A percentile compares a stretch with the other conserved stretches of the same genome.
Evolutionary conservation across 2,888 invertebrate species (phyloP).

Genomic region (Chouioia cunea): DNA sequence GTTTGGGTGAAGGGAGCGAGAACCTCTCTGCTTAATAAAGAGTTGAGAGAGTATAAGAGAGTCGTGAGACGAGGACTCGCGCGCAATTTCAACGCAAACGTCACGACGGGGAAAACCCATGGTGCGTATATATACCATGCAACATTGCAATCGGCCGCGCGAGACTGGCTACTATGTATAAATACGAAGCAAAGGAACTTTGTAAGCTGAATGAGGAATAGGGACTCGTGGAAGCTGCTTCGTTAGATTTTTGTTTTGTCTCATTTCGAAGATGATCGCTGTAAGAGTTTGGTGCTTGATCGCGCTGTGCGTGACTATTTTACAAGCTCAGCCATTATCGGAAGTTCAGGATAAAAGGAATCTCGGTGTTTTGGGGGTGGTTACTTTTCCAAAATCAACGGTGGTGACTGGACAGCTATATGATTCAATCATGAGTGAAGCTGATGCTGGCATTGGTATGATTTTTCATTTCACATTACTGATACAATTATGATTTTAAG

Average conservation of each 20-base stretch:
- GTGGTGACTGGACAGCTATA: background rate
- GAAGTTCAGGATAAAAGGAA: too few species aligned
- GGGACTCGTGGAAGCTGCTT: too few species aligned
- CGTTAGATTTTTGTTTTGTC: too few species aligned
- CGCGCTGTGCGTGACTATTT: background rate
- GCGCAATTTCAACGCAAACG: slow-evolving; percentile 20
- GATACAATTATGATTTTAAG: too few species aligned
- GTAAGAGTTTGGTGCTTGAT: background rate
- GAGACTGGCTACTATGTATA: too few species aligned
- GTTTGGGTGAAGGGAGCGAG: slow-evolving; percentile 30
- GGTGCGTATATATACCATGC: too few species aligned
- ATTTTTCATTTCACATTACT: background rate
- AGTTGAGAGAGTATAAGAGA: slow-evolving; percentile 14
- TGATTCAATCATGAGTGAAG: slow-evolving; percentile 23
- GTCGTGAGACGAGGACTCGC: background rate
- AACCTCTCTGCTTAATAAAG: background rate
- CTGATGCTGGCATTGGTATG: background rate
- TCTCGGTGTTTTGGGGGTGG: too few species aligned
- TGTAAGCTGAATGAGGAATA: too few species aligned
- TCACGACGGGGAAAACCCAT: slow-evolving; percentile 24
- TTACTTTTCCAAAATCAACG: too few species aligned
- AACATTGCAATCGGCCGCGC: background rate
- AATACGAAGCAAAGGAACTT: too few species aligned
- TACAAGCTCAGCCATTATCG: too few species aligned
- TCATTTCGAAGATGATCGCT: background rate